These are phyloP conservation scores for Phyto melanocephala DNA, from an alignment of 2,888 invertebrate genomes.

Conservation along the genomic window DNA sequence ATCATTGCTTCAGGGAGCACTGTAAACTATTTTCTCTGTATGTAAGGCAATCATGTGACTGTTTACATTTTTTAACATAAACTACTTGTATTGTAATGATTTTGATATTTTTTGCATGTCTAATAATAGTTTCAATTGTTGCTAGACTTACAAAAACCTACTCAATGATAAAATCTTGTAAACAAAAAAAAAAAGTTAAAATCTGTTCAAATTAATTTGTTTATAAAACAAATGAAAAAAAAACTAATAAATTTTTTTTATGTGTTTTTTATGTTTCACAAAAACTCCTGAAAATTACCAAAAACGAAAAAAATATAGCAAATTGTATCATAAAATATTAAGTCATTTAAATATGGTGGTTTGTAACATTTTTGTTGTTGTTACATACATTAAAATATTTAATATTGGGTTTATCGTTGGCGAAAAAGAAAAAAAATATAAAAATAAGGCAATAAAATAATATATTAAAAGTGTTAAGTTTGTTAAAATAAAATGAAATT, in stretches of 20 bases:
- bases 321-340: not conserved
- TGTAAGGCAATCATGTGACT: too few relatives aligned
- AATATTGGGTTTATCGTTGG: not conserved
- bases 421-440: not conserved
- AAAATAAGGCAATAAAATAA: not conserved
- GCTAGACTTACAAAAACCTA: not conserved
- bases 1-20: too few relatives aligned
- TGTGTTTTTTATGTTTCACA: not conserved
- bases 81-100: too few relatives aligned
- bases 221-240: slow-evolving; percentile 1
- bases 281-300: too few relatives aligned
- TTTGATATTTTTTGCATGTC: not conserved
- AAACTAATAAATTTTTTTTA: not conserved
- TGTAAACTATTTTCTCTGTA: too few relatives aligned
- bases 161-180: not conserved
- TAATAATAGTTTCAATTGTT: slow-evolving; percentile 1
- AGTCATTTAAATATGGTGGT: slow-evolving; percentile 1
- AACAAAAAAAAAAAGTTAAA: not conserved
- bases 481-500: not conserved
- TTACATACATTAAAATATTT: not conserved
- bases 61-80: too few relatives aligned
- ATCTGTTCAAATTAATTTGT: slow-evolving; percentile 3
- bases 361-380: not conserved
- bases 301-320: not conserved
- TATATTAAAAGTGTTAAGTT: not conserved